A percentile compares a stretch with the other conserved stretches of the same genome.
phyloP scores from a whole-genome alignment of 2,113 vertebrate genomes.

The Syngnathus scovelli region DNA sequence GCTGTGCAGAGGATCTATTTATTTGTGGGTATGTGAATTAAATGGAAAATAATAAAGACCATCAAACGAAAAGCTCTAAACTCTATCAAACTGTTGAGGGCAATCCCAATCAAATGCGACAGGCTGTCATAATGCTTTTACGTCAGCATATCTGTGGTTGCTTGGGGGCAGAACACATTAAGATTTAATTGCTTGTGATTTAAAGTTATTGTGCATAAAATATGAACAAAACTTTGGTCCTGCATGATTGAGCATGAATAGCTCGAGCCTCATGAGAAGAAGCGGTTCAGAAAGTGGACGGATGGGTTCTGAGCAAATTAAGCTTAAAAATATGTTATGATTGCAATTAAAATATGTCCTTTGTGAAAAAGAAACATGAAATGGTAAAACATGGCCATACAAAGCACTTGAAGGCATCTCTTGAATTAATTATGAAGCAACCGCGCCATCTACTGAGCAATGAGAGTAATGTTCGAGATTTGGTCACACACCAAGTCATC shows the following conservation, averaged over 20 bases:
- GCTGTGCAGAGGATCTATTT: too few species aligned
- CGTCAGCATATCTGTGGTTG: not conserved
- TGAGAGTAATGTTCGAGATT: not conserved
- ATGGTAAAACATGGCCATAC: not conserved
- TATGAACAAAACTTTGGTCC: not conserved
- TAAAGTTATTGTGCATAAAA: not conserved
- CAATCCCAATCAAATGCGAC: not conserved
- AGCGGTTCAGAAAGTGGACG: too few species aligned
- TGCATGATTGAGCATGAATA: not conserved
- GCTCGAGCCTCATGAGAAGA: not conserved
- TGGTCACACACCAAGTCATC: slow-evolving; percentile 80
- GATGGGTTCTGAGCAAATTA: not conserved
- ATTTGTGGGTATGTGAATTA: not conserved
- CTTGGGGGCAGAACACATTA: not conserved
- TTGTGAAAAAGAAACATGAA: not conserved
- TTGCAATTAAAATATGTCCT: not conserved
- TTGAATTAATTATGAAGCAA: not conserved
- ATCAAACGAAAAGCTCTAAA: not conserved
- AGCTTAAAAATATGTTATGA: not conserved
- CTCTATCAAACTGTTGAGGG: not conserved
- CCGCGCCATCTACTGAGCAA: slow-evolving; percentile 49
- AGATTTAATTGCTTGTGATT: not conserved
- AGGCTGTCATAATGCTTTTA: too few species aligned
- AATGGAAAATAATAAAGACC: not conserved
- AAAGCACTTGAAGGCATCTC: not conserved